A percentile compares a stretch with the other conserved stretches of the same genome.
phyloP scores from a whole-genome alignment of 2,113 vertebrate genomes.

The Paradisaea rubra region DNA sequence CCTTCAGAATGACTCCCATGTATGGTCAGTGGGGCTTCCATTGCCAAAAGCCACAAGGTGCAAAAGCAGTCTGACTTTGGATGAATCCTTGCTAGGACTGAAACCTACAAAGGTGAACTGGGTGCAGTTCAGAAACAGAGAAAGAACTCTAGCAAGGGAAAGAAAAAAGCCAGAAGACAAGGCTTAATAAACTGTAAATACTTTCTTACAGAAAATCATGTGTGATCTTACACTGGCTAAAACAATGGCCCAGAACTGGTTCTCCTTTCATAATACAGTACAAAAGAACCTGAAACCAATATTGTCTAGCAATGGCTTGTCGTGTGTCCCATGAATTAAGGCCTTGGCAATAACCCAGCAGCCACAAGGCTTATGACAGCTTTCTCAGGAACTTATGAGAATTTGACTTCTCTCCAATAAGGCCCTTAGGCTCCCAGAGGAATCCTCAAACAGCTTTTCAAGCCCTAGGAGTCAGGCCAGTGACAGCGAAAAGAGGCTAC shows the following conservation, averaged over 20 bases:
- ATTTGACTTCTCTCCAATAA: constrained; percentile 1
- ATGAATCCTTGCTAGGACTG: background rate
- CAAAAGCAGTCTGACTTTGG: background rate
- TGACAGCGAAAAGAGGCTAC: constrained; percentile 6
- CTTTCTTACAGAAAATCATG: background rate
- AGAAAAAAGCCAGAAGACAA: background rate
- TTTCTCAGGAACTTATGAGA: background rate
- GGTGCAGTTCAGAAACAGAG: background rate
- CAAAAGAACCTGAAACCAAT: constrained; percentile 18
- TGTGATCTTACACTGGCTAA: background rate
- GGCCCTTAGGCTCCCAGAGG: constrained; percentile 10
- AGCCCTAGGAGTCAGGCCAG: background rate
- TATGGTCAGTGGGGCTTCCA: background rate
- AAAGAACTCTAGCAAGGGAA: fast-evolving
- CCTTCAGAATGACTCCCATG: background rate
- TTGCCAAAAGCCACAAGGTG: background rate
- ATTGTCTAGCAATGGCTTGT: background rate
- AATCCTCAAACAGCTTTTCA: constrained; percentile 15
- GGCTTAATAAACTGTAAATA: background rate
- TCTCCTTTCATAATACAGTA: background rate
- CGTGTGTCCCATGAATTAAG: background rate
- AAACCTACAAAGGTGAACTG: background rate
- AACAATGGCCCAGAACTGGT: background rate
- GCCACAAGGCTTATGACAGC: constrained; percentile 23
- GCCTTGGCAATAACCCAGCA: constrained; percentile 16